phyloP scores from a whole-genome alignment of 2,113 vertebrate species.

The Procavia capensis region DNA sequence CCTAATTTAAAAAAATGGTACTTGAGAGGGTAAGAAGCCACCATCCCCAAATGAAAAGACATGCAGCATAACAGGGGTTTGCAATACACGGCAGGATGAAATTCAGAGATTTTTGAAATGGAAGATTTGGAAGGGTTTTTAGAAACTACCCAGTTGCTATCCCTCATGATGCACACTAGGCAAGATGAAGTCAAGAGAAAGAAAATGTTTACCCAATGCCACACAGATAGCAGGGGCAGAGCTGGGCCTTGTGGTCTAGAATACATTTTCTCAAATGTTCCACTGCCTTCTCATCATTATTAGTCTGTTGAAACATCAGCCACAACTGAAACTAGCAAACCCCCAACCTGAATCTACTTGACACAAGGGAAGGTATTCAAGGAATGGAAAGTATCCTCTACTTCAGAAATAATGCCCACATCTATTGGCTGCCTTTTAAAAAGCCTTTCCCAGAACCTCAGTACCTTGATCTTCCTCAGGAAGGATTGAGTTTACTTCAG shows the following conservation, averaged over 20 bases:
- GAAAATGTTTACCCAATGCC: background rate
- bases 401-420: background rate
- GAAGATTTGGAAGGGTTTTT: background rate
- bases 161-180: background rate
- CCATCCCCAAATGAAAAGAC: background rate
- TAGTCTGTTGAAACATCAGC: background rate
- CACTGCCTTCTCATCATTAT: background rate
- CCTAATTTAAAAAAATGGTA: background rate
- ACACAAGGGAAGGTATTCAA: background rate
- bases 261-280: background rate
- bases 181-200: background rate
- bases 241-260: background rate
- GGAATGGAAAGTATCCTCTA: background rate
- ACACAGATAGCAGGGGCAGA: background rate
- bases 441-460: background rate
- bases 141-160: slow-evolving; percentile 4
- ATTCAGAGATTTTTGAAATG: slow-evolving; percentile 23
- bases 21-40: background rate
- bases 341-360: background rate
- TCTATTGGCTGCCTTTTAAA: background rate
- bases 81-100: background rate
- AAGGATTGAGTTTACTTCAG: background rate
- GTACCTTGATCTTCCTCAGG: background rate
- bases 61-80: background rate
- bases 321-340: background rate